Evolutionary conservation across 2,888 invertebrate genomes (phyloP).

Genomic region (Drosophila vallismaia): DNA sequence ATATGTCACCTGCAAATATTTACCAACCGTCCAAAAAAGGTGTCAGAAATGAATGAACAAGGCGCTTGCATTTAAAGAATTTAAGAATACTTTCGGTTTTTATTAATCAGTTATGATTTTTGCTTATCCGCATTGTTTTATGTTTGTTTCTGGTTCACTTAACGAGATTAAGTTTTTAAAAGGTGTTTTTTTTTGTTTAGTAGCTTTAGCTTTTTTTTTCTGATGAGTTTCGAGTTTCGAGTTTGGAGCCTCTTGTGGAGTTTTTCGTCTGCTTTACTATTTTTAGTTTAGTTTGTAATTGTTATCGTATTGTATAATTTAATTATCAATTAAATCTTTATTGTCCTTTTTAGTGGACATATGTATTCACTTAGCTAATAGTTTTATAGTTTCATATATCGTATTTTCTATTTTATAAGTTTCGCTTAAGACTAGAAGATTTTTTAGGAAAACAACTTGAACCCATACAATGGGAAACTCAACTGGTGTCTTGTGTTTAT

Average conservation of each 20-base stretch:
- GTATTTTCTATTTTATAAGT: conserved; percentile 34
- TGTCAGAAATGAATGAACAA: conserved; percentile 43
- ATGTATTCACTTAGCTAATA: conserved; percentile 63
- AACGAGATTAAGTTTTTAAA: conserved; percentile 69
- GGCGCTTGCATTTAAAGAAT: conserved; percentile 64
- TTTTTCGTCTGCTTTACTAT: conserved; percentile 4
- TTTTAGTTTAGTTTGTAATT: conserved; percentile 33
- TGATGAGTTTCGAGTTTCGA: conserved; percentile 40
- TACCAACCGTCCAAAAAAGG: neutral
- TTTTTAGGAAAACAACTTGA: conserved; percentile 65
- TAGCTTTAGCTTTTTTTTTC: conserved; percentile 39
- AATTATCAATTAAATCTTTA: conserved; percentile 63
- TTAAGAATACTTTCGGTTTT: conserved; percentile 74
- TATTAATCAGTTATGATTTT: conserved; percentile 61
- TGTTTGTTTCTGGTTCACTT: conserved; percentile 45
- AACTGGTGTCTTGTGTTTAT: conserved; percentile 42
- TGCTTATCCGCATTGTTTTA: conserved; percentile 25
- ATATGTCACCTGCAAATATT: conserved; percentile 5
- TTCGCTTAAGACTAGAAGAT: conserved; percentile 58
- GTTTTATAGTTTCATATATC: conserved; percentile 46
- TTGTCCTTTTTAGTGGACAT: conserved; percentile 80
- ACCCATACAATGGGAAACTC: conserved; percentile 48
- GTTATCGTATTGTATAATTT: conserved; percentile 49
- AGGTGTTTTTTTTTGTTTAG: conserved; percentile 40
- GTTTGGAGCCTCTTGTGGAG: conserved; percentile 10